A percentile compares a stretch with the other conserved stretches of the same genome.
phyloP scores from a whole-genome alignment of 1,140 invertebrate species.

The Drosophila micromelanica region DNA sequence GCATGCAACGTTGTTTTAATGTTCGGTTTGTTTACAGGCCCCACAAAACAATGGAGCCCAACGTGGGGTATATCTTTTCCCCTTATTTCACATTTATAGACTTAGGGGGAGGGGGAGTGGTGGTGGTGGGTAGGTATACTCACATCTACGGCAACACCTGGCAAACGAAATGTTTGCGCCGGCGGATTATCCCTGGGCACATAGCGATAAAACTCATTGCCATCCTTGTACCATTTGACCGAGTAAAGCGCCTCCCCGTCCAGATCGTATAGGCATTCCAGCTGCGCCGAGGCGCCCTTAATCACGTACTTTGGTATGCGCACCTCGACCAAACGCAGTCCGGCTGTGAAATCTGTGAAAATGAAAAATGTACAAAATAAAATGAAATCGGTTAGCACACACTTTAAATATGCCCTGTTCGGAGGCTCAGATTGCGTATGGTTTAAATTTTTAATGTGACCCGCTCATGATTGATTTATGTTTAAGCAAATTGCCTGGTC shows the following conservation, averaged over 20 bases:
- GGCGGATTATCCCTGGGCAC: constrained; percentile 89
- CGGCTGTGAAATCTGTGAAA: constrained; percentile 78
- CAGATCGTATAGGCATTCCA: constrained; percentile 88
- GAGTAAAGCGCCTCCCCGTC: constrained; percentile 90
- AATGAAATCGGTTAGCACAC: constrained; percentile 22
- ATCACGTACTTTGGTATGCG: constrained; percentile 88
- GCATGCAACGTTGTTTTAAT: constrained; percentile 75
- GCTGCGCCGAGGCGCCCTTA: constrained; percentile 86
- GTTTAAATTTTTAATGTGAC: constrained; percentile 62
- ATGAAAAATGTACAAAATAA: constrained; percentile 26
- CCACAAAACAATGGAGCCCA: constrained; percentile 26
- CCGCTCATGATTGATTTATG: constrained; percentile 73
- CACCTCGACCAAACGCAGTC: constrained; percentile 88
- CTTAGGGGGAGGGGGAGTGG: too few species aligned
- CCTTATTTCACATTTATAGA: background rate
- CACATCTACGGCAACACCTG: constrained; percentile 88
- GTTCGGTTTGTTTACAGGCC: constrained; percentile 41
- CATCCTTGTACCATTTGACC: constrained; percentile 92
- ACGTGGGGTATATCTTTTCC: background rate
- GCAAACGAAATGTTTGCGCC: constrained; percentile 86
- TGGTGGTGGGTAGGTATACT: constrained; percentile 70
- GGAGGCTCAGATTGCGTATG: constrained; percentile 15
- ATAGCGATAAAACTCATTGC: constrained; percentile 92
- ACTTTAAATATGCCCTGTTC: constrained; percentile 1
- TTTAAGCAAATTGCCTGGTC: constrained; percentile 55